Evolutionary conservation across 2,888 invertebrate species (phyloP).

Genomic region (Caenorhabditis angaria): DNA sequence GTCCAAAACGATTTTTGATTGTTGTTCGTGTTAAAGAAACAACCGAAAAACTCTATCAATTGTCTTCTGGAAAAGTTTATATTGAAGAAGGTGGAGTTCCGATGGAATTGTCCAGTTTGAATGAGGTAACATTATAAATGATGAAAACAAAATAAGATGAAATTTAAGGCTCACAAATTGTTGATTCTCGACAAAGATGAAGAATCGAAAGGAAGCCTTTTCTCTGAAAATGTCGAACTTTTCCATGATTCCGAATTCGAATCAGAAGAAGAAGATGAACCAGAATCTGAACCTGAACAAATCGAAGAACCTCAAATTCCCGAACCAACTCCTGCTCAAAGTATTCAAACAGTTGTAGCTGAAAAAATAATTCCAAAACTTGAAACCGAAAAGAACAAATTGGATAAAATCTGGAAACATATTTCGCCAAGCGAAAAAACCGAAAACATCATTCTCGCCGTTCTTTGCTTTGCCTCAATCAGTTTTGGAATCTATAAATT

Average conservation of each 20-base stretch:
- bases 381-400: neutral
- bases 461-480: neutral
- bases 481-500: neutral
- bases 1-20: constrained; percentile 19
- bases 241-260: constrained; percentile 18
- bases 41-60: constrained; percentile 34
- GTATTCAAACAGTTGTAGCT: neutral
- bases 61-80: constrained; percentile 40
- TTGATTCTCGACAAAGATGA: constrained; percentile 19
- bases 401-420: neutral
- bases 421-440: neutral
- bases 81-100: constrained; percentile 26
- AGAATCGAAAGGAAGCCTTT: constrained; percentile 19
- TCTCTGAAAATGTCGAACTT: constrained; percentile 2
- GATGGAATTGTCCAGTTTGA: constrained; percentile 19
- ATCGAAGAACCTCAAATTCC: too few species aligned
- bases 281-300: neutral
- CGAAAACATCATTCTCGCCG: constrained; percentile 6
- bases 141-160: constrained; percentile 1
- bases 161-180: constrained; percentile 13
- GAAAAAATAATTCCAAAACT: neutral
- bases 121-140: constrained; percentile 17
- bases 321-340: too few species aligned
- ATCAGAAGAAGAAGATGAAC: constrained; percentile 13
- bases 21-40: constrained; percentile 39